phyloP scores from a whole-genome alignment of 2,113 vertebrate genomes.

The Dipodomys merriami region DNA sequence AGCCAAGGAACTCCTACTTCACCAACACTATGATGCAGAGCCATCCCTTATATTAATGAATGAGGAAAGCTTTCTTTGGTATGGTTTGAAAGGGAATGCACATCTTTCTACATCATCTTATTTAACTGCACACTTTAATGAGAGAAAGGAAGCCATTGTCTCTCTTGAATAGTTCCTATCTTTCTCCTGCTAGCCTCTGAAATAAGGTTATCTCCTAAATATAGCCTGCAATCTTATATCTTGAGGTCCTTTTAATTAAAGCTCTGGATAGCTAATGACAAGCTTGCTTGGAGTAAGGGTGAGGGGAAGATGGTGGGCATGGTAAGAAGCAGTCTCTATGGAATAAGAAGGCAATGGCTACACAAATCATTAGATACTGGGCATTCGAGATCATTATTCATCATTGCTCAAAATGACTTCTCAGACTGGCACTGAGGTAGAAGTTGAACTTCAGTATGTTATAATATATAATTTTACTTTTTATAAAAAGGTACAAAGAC shows the following conservation, averaged over 20 bases:
- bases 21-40: not conserved
- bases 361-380: not conserved
- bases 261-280: constrained; percentile 6
- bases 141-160: constrained; percentile 32
- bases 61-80: not conserved
- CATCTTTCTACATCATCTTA: not conserved
- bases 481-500: constrained; percentile 30
- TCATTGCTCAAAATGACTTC: constrained; percentile 45
- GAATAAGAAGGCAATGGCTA: not conserved
- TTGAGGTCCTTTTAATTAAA: constrained; percentile 63
- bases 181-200: not conserved
- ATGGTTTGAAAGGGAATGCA: constrained; percentile 2
- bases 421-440: constrained; percentile 20
- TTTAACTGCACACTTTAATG: constrained; percentile 47
- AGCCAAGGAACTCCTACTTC: not conserved
- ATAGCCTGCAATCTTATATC: constrained; percentile 35
- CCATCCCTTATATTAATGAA: not conserved
- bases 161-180: constrained; percentile 8
- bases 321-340: not conserved
- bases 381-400: constrained; percentile 10
- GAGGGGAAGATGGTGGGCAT: not conserved
- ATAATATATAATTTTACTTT: constrained; percentile 30
- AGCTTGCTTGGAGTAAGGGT: not conserved
- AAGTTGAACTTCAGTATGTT: constrained; percentile 5
- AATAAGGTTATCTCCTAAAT: constrained; percentile 35